Base-by-base conservation (phyloP, 2,888 invertebrate species). In the Philereme transversata region DNA sequence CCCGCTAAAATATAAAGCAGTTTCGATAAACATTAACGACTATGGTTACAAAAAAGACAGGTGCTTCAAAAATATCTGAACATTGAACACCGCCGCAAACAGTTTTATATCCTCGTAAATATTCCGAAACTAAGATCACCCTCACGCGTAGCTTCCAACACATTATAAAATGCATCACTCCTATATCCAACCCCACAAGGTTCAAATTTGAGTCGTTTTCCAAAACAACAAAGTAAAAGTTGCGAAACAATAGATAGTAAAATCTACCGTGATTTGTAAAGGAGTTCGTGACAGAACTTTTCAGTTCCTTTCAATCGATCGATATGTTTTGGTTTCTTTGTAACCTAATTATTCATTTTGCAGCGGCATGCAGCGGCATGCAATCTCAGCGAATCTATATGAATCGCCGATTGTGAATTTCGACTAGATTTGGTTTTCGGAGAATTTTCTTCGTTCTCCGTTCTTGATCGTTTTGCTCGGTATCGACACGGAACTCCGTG, bases 61-160 rank as follows among this genome's bases (percentile, higher is more conserved):
- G 87, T 87, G 87, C 87, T 84, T 82, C 73, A 82, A 81, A 60
- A 82, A 76, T 78, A 81, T 78, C 74, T 78, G 77, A 83, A 64
- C 64, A 83, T 69, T 70, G 78, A 79, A 84, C 88, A 86, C 68
- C 75, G 81, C 90, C 90, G 87, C 90, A 86, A 85, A 89, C 91
- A 86, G 81, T 90, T 90, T 91, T 91, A 92, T 90, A 84, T 82
- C 84, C 68, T 58, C 78, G 83, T 91, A 90, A 91, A 90, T 88
- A 88, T 81, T 82, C 84, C 77, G 74, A 80, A 79, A 82, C 79
- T 75, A 76, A 79, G 82, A 80, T 79, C 77, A 78, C 66, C 65
- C 69, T 60, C 57, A 57, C 60, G 51, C 51, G 57, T 70, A 70
- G 61, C 66, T 56, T 58, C 45, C 47, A 68, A 66, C 41, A 65